Evolutionary conservation across 2,113 vertebrate genomes (phyloP).

Genomic region (Colossoma macropomum): DNA sequence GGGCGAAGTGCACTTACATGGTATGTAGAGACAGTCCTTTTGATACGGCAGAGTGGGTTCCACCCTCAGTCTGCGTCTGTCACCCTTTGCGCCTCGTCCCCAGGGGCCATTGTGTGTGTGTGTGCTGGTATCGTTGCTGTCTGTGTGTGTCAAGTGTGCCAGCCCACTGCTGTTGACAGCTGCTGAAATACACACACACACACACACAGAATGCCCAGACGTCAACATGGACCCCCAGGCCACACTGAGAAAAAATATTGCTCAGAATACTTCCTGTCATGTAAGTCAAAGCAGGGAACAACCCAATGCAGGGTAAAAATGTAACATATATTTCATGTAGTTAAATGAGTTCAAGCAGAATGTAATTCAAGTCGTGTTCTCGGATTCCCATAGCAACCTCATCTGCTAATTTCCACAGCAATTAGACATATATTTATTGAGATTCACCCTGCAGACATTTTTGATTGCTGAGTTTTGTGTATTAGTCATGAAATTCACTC

Average conservation of each 20-base stretch:
- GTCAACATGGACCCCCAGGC: slow-evolving; percentile 65
- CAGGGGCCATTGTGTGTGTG: slow-evolving; percentile 26
- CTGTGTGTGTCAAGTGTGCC: slow-evolving; percentile 38
- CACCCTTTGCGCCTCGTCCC: slow-evolving; percentile 36
- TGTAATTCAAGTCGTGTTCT: too few relatives aligned
- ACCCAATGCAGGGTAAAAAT: too few relatives aligned
- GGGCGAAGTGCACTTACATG: neutral
- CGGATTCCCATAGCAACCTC: too few relatives aligned
- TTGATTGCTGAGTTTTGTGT: too few relatives aligned
- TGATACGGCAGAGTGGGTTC: neutral
- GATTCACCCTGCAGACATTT: too few relatives aligned
- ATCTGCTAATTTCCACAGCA: too few relatives aligned
- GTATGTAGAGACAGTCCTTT: neutral
- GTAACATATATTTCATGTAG: too few relatives aligned
- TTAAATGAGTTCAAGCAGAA: too few relatives aligned
- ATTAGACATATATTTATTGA: too few relatives aligned
- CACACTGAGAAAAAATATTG: slow-evolving; percentile 48
- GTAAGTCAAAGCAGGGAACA: neutral
- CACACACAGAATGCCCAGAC: slow-evolving; percentile 50
- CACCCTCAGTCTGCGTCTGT: slow-evolving; percentile 29
- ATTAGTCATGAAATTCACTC: too few relatives aligned
- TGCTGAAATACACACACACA: slow-evolving; percentile 37
- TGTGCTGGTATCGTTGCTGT: neutral
- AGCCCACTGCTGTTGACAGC: slow-evolving; percentile 23
- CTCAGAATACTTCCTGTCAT: slow-evolving; percentile 22